Evolutionary conservation across 2,888 invertebrate species (phyloP), one percentile per base, ranked within the genome.

Genomic region (Dendrolimus pini): DNA sequence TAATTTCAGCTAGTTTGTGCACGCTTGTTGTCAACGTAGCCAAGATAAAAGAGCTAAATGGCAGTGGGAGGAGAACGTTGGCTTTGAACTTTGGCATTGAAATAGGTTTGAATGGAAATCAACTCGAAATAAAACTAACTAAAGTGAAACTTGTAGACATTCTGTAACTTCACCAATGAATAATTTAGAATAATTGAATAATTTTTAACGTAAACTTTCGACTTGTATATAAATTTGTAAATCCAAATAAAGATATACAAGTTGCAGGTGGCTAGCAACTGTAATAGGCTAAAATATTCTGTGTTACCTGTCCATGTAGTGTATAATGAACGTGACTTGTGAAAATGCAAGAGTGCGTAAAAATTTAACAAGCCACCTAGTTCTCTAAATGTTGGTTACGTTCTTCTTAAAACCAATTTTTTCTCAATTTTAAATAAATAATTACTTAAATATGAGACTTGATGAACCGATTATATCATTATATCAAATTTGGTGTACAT

Each of bases 351-450:
- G 71, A 71, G 71, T 70, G 75, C 80, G 75, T 83, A 71, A 81
- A 76, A 74, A 77, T 77, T 78, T 78, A 79, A 83, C 72, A 72
- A 80, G 75, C 74, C 70, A 71, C 61, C 68, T 67, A 65, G 68
- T 67, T 66, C 68, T 64, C 64, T 68, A 62, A 68, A 69, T 68
- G 65, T 65, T 62, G 59, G 54, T 56, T 54, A 54, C 55, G 53
- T 30, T 30, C 30, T 30, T 30, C 30, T 30, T 30, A 30, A 30
- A 30, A 30, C 30, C 30, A 30, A 30, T 30, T 30, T 3, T 6
- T 3, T 30, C 30, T 30, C 30, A 30, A 3, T 30, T 30, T 30
- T 30, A 30, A 30, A 30, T 30, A 30, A 30, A 0, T 30, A 3
- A 30, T 6, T 30, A 30, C 30, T 30, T 30, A 59, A 56, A 62